Evolutionary conservation across 2,888 invertebrate genomes (phyloP).

Genomic region (Iselma pallidipennis): DNA sequence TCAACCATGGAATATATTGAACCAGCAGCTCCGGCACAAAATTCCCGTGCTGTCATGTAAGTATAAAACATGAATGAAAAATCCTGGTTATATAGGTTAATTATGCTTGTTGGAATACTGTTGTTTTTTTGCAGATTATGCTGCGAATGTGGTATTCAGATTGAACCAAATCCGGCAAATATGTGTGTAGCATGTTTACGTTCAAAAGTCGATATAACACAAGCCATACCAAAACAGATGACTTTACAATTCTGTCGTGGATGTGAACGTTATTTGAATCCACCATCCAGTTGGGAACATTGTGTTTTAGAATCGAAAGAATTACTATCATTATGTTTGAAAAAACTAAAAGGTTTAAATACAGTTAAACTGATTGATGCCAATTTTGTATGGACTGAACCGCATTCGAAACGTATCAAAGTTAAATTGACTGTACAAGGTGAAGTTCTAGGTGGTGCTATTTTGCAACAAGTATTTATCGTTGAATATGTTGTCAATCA

Average conservation of each 20-base stretch:
- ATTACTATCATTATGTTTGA: slow-evolving; percentile 86
- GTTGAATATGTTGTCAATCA: slow-evolving; percentile 90
- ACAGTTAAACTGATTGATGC: slow-evolving; percentile 94
- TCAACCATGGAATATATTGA: not conserved
- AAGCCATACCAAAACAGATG: slow-evolving; percentile 93
- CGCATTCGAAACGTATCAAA: slow-evolving; percentile 97
- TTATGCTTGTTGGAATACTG: not conserved
- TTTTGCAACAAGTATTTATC: slow-evolving; percentile 92
- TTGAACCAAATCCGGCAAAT: slow-evolving; percentile 95
- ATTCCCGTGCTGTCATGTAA: not conserved
- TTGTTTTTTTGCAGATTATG: slow-evolving; percentile 71
- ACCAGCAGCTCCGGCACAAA: not conserved
- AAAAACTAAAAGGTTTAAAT: slow-evolving; percentile 86
- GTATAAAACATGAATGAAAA: not conserved
- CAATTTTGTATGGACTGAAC: slow-evolving; percentile 98
- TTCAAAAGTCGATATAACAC: slow-evolving; percentile 91
- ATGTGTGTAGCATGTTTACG: slow-evolving; percentile 96
- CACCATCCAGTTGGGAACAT: slow-evolving; percentile 85
- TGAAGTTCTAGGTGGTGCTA: slow-evolving; percentile 88
- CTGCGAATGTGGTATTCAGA: slow-evolving; percentile 90
- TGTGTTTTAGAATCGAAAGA: slow-evolving; percentile 90
- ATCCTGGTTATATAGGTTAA: not conserved
- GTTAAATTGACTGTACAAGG: slow-evolving; percentile 94
- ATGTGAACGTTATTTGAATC: slow-evolving; percentile 94
- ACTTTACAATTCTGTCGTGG: slow-evolving; percentile 88